These are phyloP conservation scores for Contarinia nasturtii DNA, from an alignment of 1,140 invertebrate species.

Conservation along the genomic window DNA sequence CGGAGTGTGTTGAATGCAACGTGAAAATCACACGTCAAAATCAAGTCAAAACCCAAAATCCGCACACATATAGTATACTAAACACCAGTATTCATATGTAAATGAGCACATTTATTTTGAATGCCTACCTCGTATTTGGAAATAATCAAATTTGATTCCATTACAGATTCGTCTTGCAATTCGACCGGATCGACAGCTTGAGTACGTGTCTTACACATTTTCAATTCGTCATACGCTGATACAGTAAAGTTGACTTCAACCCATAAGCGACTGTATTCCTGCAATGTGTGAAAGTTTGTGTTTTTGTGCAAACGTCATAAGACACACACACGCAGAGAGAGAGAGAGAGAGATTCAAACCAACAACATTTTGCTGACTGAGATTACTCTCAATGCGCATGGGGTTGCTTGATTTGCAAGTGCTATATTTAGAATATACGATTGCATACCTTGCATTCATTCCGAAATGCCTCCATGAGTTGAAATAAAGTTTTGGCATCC, in stretches of 20 bases:
- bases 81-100: background rate
- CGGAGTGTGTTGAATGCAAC: background rate
- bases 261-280: slow-evolving; percentile 12
- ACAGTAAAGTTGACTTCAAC: slow-evolving; percentile 19
- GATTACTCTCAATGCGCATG: too few relatives aligned
- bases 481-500: slow-evolving; percentile 33
- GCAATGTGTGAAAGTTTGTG: slow-evolving; percentile 3
- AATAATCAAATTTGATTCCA: slow-evolving; percentile 6
- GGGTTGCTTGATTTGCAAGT: too few relatives aligned
- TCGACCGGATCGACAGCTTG: slow-evolving; percentile 29
- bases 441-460: slow-evolving; percentile 43
- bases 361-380: background rate
- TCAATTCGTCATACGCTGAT: slow-evolving; percentile 44
- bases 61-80: background rate
- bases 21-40: too few relatives aligned
- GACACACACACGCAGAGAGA: background rate
- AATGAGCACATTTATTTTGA: too few relatives aligned
- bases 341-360: slow-evolving; percentile 8
- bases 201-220: slow-evolving; percentile 50
- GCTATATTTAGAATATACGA: too few relatives aligned
- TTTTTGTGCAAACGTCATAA: too few relatives aligned
- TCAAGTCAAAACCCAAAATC: background rate
- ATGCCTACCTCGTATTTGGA: slow-evolving; percentile 7
- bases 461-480: slow-evolving; percentile 36
- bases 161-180: slow-evolving; percentile 11